phyloP scores from a whole-genome alignment of 1,140 invertebrate species.

The Ptiloglossa arizonensis region DNA sequence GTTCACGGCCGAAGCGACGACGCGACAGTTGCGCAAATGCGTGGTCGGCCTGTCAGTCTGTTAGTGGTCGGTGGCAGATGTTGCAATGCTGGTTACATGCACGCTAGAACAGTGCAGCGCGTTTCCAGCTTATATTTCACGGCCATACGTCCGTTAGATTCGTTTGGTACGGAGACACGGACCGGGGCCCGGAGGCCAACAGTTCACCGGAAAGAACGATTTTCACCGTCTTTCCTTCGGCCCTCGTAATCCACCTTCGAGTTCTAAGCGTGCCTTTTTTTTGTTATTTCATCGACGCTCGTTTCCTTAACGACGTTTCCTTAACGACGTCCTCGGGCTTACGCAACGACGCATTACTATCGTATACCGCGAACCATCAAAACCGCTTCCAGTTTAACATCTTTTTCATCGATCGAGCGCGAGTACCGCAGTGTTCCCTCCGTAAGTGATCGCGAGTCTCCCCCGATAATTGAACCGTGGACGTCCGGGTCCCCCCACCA shows the following conservation, averaged over 20 bases:
- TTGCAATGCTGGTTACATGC: slow-evolving; percentile 64
- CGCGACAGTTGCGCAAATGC: slow-evolving; percentile 69
- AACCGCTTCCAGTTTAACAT: no score
- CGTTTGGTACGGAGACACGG: not conserved
- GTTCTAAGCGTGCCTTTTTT: slow-evolving; percentile 25
- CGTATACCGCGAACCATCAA: no score
- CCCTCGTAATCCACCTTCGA: not conserved
- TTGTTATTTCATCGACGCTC: not conserved
- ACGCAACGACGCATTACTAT: no score
- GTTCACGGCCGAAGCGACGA: slow-evolving; percentile 44
- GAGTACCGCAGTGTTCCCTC: no score
- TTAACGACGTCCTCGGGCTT: no score
- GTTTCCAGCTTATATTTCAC: slow-evolving; percentile 38
- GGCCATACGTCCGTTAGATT: slow-evolving; percentile 8
- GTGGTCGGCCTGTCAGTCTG: slow-evolving; percentile 61
- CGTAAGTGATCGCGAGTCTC: no score
- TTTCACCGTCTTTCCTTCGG: not conserved
- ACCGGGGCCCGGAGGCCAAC: not conserved
- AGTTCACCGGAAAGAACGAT: slow-evolving; percentile 16
- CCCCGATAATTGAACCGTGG: no score
- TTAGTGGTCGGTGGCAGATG: slow-evolving; percentile 64
- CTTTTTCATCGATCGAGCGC: no score
- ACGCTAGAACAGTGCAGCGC: slow-evolving; percentile 28
- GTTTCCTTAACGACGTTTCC: not conserved
- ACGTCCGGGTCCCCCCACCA: no score